Evolutionary conservation across 2,888 invertebrate species (phyloP).

Genomic region (Cosmia trapezina): DNA sequence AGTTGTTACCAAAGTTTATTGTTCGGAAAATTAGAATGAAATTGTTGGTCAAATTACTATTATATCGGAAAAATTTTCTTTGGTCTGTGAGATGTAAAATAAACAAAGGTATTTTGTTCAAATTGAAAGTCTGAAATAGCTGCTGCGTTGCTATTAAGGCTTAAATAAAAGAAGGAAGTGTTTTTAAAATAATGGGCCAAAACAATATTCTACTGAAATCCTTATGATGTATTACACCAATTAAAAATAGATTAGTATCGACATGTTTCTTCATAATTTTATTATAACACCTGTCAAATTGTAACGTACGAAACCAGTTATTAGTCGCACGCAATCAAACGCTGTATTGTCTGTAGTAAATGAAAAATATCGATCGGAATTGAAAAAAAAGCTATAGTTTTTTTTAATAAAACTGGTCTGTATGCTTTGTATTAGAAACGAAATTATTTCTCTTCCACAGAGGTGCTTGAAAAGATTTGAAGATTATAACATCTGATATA

Average conservation of each 20-base stretch:
- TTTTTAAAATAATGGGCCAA: slow-evolving; percentile 4
- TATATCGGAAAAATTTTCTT: slow-evolving; percentile 19
- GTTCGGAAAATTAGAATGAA: slow-evolving; percentile 45
- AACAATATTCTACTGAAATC: slow-evolving; percentile 24
- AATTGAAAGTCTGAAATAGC: slow-evolving; percentile 14
- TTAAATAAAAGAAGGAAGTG: slow-evolving; percentile 11
- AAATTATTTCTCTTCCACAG: no score
- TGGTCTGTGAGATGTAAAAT: slow-evolving; percentile 8
- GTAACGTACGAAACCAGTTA: slow-evolving; percentile 31
- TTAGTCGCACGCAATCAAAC: slow-evolving; percentile 39
- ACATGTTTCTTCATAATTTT: slow-evolving; percentile 41
- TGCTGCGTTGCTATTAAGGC: slow-evolving; percentile 9
- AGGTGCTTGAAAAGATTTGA: no score
- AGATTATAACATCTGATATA: no score
- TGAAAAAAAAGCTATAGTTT: no score
- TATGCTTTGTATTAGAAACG: not conserved
- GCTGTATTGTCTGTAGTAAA: slow-evolving; percentile 5
- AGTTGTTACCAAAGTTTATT: slow-evolving; percentile 47
- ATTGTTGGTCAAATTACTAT: slow-evolving; percentile 23
- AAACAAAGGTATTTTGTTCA: slow-evolving; percentile 5
- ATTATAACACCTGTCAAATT: slow-evolving; percentile 65
- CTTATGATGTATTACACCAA: slow-evolving; percentile 53
- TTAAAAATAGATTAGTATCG: slow-evolving; percentile 54
- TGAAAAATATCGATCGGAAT: not conserved
- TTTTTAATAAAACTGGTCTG: not conserved